Conservation (phyloP, 2,888 invertebrate genomes). For the Scaptomyza reducta region DNA sequence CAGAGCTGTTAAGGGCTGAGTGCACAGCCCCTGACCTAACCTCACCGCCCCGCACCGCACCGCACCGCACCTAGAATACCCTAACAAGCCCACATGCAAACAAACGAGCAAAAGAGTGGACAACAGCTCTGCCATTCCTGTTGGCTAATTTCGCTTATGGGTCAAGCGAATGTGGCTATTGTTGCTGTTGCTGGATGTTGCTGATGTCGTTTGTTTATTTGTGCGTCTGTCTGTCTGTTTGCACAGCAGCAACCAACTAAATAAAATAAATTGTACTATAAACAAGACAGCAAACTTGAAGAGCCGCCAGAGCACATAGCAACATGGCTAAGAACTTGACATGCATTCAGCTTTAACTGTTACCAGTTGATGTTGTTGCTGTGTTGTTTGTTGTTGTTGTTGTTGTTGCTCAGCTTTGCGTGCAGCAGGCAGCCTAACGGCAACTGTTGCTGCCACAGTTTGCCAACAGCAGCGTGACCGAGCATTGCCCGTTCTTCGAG, state of each 20-base stretch:
- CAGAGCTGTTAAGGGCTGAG: constrained; percentile 74
- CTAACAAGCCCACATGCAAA: constrained; percentile 12
- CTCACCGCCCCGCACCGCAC: neutral
- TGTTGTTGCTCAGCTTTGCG: constrained; percentile 51
- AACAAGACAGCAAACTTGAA: constrained; percentile 59
- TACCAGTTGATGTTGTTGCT: constrained; percentile 36
- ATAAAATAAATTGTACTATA: constrained; percentile 72
- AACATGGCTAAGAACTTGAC: constrained; percentile 61
- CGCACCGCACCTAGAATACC: neutral
- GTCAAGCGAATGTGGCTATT: constrained; percentile 63
- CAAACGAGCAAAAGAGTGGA: constrained; percentile 24
- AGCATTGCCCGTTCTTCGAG: constrained; percentile 52
- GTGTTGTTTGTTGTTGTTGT: constrained; percentile 32
- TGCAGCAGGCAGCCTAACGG: constrained; percentile 66
- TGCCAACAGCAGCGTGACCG: constrained; percentile 63
- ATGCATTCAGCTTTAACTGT: constrained; percentile 57
- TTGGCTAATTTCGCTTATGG: constrained; percentile 76
- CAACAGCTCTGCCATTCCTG: constrained; percentile 60
- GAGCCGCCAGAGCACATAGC: constrained; percentile 21
- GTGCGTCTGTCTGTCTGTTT: constrained; percentile 22
- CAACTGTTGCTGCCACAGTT: constrained; percentile 70
- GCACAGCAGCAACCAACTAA: constrained; percentile 61
- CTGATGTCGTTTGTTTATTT: constrained; percentile 33
- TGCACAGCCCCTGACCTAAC: constrained; percentile 30
- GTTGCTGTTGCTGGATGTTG: constrained; percentile 32